These are phyloP conservation scores for Potorous gilbertii DNA, from an alignment of 2,797 vertebrate species.

Conservation along the genomic window DNA sequence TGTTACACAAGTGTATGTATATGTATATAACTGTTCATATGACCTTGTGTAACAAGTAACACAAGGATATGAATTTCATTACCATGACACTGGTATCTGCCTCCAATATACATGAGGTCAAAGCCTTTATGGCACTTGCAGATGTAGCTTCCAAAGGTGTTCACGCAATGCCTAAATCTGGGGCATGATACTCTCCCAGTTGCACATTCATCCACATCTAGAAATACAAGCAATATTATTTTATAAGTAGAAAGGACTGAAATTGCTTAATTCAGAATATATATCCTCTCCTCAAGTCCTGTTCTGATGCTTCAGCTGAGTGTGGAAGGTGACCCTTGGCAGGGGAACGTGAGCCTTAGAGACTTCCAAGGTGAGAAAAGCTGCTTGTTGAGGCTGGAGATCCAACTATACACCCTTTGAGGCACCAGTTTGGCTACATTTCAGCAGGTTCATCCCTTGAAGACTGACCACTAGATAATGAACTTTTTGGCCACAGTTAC, in stretches of 20 bases:
- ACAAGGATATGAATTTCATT: conserved; percentile 46
- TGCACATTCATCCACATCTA: conserved; percentile 96
- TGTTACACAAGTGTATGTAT: background rate
- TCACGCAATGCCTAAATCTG: conserved; percentile 94
- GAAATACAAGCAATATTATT: conserved; percentile 63
- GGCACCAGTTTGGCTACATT: background rate
- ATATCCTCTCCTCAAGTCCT: background rate
- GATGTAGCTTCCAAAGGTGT: conserved; percentile 98
- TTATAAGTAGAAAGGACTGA: background rate
- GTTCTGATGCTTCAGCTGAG: background rate
- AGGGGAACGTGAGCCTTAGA: background rate
- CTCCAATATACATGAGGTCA: conserved; percentile 94
- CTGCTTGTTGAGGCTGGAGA: background rate
- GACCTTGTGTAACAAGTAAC: background rate
- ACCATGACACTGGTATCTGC: conserved; percentile 97
- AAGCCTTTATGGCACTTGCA: conserved; percentile 97
- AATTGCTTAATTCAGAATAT: background rate
- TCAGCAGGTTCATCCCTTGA: background rate
- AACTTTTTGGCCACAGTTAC: background rate
- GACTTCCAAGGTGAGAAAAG: background rate
- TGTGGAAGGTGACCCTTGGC: background rate
- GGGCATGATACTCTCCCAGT: conserved; percentile 92
- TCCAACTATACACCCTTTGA: background rate
- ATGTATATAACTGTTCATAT: background rate
- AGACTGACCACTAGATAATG: background rate